Percentiles rank a stretch among this genome's conserved stretches.
Evolutionary conservation across 1,140 invertebrate species (phyloP).

Genomic region (Bombyx mandarina): DNA sequence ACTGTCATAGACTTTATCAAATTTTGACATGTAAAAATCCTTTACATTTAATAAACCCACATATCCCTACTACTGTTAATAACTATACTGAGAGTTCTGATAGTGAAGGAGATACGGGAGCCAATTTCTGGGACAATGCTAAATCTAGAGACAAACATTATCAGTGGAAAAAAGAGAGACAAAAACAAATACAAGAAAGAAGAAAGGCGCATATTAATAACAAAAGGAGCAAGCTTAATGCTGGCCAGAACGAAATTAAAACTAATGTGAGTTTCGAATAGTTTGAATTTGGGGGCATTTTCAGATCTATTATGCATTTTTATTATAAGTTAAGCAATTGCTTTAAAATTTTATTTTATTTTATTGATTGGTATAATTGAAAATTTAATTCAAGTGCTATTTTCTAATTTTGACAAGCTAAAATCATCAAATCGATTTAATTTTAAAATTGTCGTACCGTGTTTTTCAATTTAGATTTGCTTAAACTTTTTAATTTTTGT

Average conservation of each 20-base stretch:
- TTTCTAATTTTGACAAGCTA: background rate
- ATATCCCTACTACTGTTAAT: slow-evolving; percentile 31
- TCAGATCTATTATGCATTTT: too few species aligned
- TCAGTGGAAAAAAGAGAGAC: slow-evolving; percentile 62
- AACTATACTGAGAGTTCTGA: slow-evolving; percentile 43
- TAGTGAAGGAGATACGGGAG: slow-evolving; percentile 42
- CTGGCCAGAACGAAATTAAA: slow-evolving; percentile 29
- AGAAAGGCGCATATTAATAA: slow-evolving; percentile 40
- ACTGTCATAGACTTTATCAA: slow-evolving; percentile 74
- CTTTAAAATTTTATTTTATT: too few species aligned
- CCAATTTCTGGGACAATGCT: slow-evolving; percentile 61
- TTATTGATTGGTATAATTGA: too few species aligned
- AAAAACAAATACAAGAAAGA: slow-evolving; percentile 54
- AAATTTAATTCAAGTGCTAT: background rate
- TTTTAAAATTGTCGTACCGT: too few species aligned
- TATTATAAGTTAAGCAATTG: too few species aligned
- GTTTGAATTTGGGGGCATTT: too few species aligned
- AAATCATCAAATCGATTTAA: too few species aligned
- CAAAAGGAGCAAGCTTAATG: slow-evolving; percentile 35
- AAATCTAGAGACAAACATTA: slow-evolving; percentile 60
- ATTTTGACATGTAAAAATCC: slow-evolving; percentile 72
- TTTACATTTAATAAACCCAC: slow-evolving; percentile 64
- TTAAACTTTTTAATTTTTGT: slow-evolving; percentile 13
- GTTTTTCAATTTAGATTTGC: too few species aligned
- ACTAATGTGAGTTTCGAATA: slow-evolving; percentile 33